These are phyloP conservation scores for Drosophila falleni DNA, from an alignment of 2,888 invertebrate genomes.

Conservation along the genomic window DNA sequence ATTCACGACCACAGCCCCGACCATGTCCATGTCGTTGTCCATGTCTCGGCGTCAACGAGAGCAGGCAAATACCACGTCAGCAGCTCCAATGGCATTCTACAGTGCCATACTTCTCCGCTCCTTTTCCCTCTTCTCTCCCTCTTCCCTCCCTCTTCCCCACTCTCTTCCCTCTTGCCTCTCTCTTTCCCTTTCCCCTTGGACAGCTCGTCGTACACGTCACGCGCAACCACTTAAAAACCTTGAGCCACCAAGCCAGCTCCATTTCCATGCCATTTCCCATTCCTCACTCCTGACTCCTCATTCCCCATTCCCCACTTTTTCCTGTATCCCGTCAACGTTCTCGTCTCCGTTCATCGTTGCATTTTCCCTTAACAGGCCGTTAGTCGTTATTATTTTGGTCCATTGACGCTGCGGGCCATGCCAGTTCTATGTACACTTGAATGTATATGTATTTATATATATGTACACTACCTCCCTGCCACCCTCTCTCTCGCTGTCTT, in stretches of 20 bases:
- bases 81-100: slow-evolving; percentile 58
- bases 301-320: slow-evolving; percentile 41
- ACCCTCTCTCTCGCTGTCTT: neutral
- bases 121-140: slow-evolving; percentile 2
- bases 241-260: slow-evolving; percentile 58
- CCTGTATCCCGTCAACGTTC: slow-evolving; percentile 33
- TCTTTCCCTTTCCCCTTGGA: slow-evolving; percentile 1
- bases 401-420: slow-evolving; percentile 83
- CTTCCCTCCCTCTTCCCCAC: no score
- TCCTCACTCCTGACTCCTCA: slow-evolving; percentile 34
- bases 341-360: slow-evolving; percentile 51
- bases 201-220: slow-evolving; percentile 65
- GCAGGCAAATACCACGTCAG: slow-evolving; percentile 77
- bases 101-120: slow-evolving; percentile 16
- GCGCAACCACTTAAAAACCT: slow-evolving; percentile 84
- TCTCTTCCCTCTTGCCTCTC: no score
- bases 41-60: slow-evolving; percentile 56
- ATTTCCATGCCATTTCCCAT: slow-evolving; percentile 59
- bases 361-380: slow-evolving; percentile 78
- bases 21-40: slow-evolving; percentile 32
- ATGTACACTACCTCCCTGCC: slow-evolving; percentile 15
- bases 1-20: slow-evolving; percentile 6
- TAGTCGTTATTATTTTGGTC: slow-evolving; percentile 84
- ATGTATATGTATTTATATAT: slow-evolving; percentile 25
- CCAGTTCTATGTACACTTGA: slow-evolving; percentile 61